Evolutionary conservation across 2,113 vertebrate genomes (phyloP).

Genomic region (Passer montanus): DNA sequence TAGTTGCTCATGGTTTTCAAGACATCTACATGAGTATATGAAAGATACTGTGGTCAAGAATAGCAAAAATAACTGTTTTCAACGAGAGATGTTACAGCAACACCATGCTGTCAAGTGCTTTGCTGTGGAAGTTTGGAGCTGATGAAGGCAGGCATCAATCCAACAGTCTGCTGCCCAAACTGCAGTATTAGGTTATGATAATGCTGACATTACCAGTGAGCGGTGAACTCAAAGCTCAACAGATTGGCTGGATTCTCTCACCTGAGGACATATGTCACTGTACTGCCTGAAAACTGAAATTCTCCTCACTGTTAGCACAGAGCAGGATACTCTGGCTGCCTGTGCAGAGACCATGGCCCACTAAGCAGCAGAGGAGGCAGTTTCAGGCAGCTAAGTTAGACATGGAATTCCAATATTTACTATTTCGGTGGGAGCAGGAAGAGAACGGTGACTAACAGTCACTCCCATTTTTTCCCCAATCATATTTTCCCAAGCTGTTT

Average conservation of each 20-base stretch:
- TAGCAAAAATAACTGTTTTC: not conserved
- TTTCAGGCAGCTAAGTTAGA: not conserved
- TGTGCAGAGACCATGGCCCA: not conserved
- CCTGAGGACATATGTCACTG: accelerated
- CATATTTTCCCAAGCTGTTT: not conserved
- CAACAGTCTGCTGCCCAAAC: not conserved
- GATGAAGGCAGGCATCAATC: not conserved
- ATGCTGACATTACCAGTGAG: not conserved
- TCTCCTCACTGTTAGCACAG: not conserved
- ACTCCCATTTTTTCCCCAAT: not conserved
- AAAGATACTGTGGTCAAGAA: not conserved
- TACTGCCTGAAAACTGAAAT: not conserved
- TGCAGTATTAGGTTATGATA: not conserved
- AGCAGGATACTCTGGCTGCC: not conserved
- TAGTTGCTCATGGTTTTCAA: not conserved
- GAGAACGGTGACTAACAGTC: not conserved
- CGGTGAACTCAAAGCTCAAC: not conserved
- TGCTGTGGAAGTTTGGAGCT: not conserved
- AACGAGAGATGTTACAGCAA: not conserved
- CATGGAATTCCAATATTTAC: not conserved
- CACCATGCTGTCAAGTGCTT: not conserved
- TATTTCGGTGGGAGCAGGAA: not conserved
- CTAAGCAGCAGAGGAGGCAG: not conserved
- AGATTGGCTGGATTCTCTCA: not conserved
- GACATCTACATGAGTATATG: not conserved